Conservation (phyloP, 37 sponge, comb jelly and placozoan species). For the Oopsacas minuta region DNA sequence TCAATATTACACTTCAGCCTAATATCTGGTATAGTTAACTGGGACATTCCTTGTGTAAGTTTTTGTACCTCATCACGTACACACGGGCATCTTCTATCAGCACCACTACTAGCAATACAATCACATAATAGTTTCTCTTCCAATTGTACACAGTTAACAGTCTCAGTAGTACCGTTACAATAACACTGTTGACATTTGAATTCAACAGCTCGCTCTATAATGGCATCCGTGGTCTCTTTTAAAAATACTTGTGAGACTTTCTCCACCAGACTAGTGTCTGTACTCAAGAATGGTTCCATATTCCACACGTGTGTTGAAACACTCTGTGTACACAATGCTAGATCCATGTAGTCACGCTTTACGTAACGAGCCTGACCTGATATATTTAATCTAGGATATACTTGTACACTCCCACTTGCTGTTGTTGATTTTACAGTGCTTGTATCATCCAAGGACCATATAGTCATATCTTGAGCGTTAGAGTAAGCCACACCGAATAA, state of each 20-base stretch:
- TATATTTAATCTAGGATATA: not conserved
- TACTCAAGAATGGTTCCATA: not conserved
- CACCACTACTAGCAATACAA: not conserved
- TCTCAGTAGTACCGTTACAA: not conserved
- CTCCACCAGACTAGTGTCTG: not conserved
- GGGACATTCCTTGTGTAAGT: not conserved
- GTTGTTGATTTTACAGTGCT: not conserved
- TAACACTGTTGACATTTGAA: not conserved
- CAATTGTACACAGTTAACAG: not conserved
- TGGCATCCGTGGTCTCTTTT: not conserved
- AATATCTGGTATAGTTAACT: not conserved
- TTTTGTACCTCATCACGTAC: not conserved
- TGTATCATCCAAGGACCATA: not conserved
- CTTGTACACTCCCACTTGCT: not conserved
- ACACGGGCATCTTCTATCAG: not conserved
- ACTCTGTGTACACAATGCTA: constrained; percentile 6
- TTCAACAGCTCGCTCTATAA: not conserved
- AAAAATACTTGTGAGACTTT: not conserved
- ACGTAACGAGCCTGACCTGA: not conserved
- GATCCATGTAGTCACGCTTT: not conserved
- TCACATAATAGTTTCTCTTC: not conserved
- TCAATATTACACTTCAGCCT: not conserved
- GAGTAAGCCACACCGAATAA: not conserved
- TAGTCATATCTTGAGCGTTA: not conserved
- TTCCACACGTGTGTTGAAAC: not conserved